A percentile compares a stretch with the other conserved stretches of the same genome.
Conservation (phyloP, 1,140 invertebrate species). For the Bombus sibiricus region DNA sequence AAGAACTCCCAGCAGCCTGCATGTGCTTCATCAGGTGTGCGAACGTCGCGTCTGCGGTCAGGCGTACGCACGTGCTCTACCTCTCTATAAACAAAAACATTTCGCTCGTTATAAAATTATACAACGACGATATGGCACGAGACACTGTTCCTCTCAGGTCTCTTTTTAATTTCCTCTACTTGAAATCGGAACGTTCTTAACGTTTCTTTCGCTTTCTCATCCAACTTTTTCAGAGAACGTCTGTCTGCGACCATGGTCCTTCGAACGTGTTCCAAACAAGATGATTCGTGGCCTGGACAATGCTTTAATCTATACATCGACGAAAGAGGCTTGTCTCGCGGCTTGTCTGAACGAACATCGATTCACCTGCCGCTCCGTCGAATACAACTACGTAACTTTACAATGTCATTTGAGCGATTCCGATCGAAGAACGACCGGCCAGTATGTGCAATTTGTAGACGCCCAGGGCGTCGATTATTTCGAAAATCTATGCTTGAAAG, state of each 20-base stretch:
- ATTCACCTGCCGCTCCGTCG: slow-evolving; percentile 95
- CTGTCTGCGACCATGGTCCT: slow-evolving; percentile 95
- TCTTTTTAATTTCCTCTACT: not conserved
- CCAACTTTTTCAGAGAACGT: slow-evolving; percentile 89
- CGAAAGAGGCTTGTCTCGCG: slow-evolving; percentile 95
- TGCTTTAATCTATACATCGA: slow-evolving; percentile 95
- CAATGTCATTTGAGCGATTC: slow-evolving; percentile 95
- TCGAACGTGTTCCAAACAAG: slow-evolving; percentile 96
- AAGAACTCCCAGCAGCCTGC: not conserved
- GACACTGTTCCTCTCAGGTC: not conserved
- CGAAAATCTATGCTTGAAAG: slow-evolving; percentile 96
- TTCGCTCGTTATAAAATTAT: not conserved
- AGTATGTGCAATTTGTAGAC: slow-evolving; percentile 93
- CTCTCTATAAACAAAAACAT: slow-evolving; percentile 11
- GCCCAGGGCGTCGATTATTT: slow-evolving; percentile 97
- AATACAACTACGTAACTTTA: slow-evolving; percentile 96
- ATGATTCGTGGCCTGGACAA: slow-evolving; percentile 95
- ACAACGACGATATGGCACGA: not conserved
- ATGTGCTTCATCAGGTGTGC: slow-evolving; percentile 26
- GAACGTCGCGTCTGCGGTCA: slow-evolving; percentile 37
- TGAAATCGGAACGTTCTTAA: too few species aligned
- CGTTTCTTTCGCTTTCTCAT: not conserved
- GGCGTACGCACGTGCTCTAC: slow-evolving; percentile 25
- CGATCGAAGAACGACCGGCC: slow-evolving; percentile 92
- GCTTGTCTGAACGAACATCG: slow-evolving; percentile 96